These are phyloP conservation scores for Uropsilus gracilis DNA, from an alignment of 2,113 vertebrate species.

Conservation along the genomic window DNA sequence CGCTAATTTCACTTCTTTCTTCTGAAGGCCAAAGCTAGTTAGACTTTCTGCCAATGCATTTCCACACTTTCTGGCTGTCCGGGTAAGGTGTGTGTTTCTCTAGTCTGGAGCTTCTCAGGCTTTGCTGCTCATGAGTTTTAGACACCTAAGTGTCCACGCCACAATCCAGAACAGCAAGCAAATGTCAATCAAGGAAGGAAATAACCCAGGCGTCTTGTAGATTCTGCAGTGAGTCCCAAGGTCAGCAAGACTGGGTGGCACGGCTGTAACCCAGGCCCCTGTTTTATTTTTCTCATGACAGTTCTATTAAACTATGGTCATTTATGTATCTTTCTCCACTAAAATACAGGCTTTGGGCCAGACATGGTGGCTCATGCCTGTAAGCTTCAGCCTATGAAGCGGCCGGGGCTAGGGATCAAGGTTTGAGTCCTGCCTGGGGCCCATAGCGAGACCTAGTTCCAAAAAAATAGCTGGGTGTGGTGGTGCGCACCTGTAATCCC, in stretches of 20 bases:
- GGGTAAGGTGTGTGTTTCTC: background rate
- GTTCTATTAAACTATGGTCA: background rate
- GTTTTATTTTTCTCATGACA: background rate
- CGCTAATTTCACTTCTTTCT: conserved; percentile 41
- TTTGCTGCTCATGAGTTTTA: background rate
- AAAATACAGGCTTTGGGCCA: background rate
- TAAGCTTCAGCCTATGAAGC: no score
- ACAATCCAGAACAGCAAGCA: background rate
- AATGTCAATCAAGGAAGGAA: background rate
- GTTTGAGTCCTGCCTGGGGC: no score
- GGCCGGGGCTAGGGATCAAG: no score
- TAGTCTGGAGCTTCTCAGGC: background rate
- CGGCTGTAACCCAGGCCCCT: background rate
- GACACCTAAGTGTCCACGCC: background rate
- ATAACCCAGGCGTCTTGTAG: background rate
- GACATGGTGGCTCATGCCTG: no score
- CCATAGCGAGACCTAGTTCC: no score
- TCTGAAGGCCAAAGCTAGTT: conserved; percentile 6
- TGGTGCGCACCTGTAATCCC: no score
- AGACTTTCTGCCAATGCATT: conserved; percentile 14
- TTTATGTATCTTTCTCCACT: background rate
- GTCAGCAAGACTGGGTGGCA: background rate
- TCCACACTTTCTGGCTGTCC: background rate
- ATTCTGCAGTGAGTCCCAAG: background rate
- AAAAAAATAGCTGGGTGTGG: no score